Evolutionary conservation across 2,113 vertebrate species (phyloP).

Genomic region (Murina feae): DNA sequence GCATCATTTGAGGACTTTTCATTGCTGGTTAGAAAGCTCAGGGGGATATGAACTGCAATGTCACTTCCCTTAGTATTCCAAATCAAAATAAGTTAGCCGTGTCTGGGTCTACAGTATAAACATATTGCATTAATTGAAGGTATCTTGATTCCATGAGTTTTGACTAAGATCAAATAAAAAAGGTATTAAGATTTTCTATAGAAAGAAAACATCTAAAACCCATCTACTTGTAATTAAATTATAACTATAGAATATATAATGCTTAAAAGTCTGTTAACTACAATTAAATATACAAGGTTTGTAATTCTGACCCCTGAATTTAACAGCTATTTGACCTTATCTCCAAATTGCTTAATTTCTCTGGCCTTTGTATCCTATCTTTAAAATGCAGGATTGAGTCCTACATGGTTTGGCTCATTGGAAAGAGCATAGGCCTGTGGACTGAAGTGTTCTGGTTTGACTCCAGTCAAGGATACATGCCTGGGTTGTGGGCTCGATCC

Average conservation of each 20-base stretch:
- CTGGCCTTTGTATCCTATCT: not conserved
- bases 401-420: too few relatives aligned
- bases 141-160: not conserved
- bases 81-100: not conserved
- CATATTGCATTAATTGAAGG: not conserved
- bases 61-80: not conserved
- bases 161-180: not conserved
- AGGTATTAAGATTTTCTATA: not conserved
- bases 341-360: not conserved
- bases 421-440: too few relatives aligned
- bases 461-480: too few relatives aligned
- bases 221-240: not conserved
- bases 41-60: not conserved
- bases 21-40: not conserved
- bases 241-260: not conserved
- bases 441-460: too few relatives aligned
- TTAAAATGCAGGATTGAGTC: not conserved
- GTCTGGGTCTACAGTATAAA: not conserved
- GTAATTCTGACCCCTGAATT: not conserved
- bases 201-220: not conserved
- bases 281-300: not conserved
- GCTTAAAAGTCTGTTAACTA: not conserved
- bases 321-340: not conserved
- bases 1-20: not conserved
- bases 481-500: too few relatives aligned